phyloP scores from a whole-genome alignment of 2,888 invertebrate genomes.

The Venustoraphidia nigricollis region DNA sequence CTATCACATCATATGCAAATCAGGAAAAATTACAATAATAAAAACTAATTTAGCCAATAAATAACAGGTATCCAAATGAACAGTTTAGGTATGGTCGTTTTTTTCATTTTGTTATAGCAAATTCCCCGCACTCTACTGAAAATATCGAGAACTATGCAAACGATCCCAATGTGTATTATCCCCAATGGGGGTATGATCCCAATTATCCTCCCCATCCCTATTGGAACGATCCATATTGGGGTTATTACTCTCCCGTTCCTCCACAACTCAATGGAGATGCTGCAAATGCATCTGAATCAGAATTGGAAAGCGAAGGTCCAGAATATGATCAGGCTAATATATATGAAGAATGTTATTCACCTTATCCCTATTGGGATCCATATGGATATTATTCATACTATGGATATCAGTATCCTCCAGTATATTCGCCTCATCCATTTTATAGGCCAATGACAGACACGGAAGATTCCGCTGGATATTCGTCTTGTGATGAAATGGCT shows the following conservation, averaged over 20 bases:
- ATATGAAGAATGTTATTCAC: neutral
- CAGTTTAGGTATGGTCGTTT: too few relatives aligned
- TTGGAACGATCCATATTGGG: constrained; percentile 17
- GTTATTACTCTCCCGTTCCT: constrained; percentile 17
- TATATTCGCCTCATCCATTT: constrained; percentile 20
- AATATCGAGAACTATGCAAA: constrained; percentile 19
- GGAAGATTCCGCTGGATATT: constrained; percentile 25
- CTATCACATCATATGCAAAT: too few relatives aligned
- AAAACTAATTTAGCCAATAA: too few relatives aligned
- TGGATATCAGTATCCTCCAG: constrained; percentile 13
- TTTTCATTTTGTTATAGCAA: constrained; percentile 25
- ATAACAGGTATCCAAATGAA: too few relatives aligned
- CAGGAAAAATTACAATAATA: too few relatives aligned
- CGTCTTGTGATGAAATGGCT: constrained; percentile 29
- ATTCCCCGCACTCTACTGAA: constrained; percentile 24
- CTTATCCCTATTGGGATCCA: constrained; percentile 23
- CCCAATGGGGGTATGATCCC: constrained; percentile 19
- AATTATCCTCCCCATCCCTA: constrained; percentile 18
- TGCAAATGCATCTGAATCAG: constrained; percentile 1
- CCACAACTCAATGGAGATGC: constrained; percentile 6
- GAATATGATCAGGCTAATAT: too few relatives aligned
- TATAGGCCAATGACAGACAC: constrained; percentile 16
- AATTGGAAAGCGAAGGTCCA: neutral
- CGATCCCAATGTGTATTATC: constrained; percentile 19
- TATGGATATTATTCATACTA: constrained; percentile 15